Percentiles rank a stretch among this genome's conserved stretches.
Evolutionary conservation across 2,888 invertebrate genomes (phyloP).

Genomic region (Thyatira batis): DNA sequence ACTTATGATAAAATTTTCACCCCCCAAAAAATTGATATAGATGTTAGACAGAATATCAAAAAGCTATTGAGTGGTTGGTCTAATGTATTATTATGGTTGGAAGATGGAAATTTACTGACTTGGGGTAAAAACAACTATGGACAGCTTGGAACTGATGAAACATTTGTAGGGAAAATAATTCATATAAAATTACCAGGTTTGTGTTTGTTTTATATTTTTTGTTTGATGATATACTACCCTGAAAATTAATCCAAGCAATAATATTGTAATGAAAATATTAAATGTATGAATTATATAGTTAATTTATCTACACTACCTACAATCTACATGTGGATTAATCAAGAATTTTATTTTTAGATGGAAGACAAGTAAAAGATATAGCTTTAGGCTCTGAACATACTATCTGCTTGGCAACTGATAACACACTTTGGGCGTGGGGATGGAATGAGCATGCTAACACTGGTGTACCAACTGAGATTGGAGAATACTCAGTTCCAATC

Average conservation of each 20-base stretch:
- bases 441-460: slow-evolving; percentile 96
- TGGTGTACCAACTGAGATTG: slow-evolving; percentile 78
- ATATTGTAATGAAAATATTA: too few species aligned
- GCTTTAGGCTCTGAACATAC: slow-evolving; percentile 91
- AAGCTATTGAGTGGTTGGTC: slow-evolving; percentile 90
- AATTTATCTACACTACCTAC: too few species aligned
- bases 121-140: slow-evolving; percentile 93
- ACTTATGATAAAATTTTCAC: slow-evolving; percentile 76
- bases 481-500: slow-evolving; percentile 44
- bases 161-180: slow-evolving; percentile 55
- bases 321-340: background rate
- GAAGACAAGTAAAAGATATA: slow-evolving; percentile 78
- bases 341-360: slow-evolving; percentile 54
- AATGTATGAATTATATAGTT: too few species aligned
- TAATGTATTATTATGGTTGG: slow-evolving; percentile 85
- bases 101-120: slow-evolving; percentile 83
- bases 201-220: too few species aligned
- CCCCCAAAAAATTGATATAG: slow-evolving; percentile 80
- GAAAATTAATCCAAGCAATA: too few species aligned
- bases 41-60: slow-evolving; percentile 78
- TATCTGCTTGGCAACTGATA: slow-evolving; percentile 85
- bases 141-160: slow-evolving; percentile 83
- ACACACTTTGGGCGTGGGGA: slow-evolving; percentile 89
- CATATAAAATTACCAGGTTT: slow-evolving; percentile 66
- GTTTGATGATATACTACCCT: too few species aligned